Percentiles rank a stretch among this genome's conserved stretches.
Conservation (phyloP, 2,797 vertebrate genomes). For the Lophius americanus region DNA sequence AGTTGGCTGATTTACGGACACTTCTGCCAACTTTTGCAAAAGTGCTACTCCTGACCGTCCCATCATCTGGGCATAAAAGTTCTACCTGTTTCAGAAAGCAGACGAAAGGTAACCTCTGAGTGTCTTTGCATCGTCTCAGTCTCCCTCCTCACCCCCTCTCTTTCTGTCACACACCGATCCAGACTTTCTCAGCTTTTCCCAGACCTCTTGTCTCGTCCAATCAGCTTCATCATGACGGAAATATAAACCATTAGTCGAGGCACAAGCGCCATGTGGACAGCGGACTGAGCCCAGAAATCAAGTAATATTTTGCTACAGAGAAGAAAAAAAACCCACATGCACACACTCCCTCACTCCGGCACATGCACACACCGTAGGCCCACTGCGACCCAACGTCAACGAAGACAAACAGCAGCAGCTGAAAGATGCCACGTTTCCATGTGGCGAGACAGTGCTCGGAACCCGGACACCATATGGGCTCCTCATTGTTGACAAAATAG, state of each 20-base stretch:
- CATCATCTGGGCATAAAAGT: constrained; percentile 53
- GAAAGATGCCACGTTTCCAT: constrained; percentile 63
- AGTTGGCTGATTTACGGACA: constrained; percentile 35
- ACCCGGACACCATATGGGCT: constrained; percentile 74
- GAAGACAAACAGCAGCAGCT: constrained; percentile 73
- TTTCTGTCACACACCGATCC: constrained; percentile 43
- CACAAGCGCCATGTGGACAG: constrained; percentile 69
- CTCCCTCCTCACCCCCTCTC: constrained; percentile 33
- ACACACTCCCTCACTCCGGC: constrained; percentile 36
- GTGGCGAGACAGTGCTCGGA: constrained; percentile 60
- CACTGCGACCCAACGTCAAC: constrained; percentile 72
- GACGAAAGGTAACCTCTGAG: constrained; percentile 58
- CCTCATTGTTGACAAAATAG: constrained; percentile 78
- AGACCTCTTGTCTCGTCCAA: constrained; percentile 61
- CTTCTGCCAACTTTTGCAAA: constrained; percentile 67
- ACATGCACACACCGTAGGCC: constrained; percentile 49
- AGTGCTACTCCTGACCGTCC: constrained; percentile 67
- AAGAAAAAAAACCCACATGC: constrained; percentile 45
- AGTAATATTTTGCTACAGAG: constrained; percentile 72
- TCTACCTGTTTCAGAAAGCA: constrained; percentile 55
- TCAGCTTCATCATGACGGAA: constrained; percentile 63
- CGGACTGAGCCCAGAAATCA: constrained; percentile 71
- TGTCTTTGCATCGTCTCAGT: constrained; percentile 48
- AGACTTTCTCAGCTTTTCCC: constrained; percentile 36
- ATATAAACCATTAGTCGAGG: constrained; percentile 71